These are phyloP conservation scores for Cheirogaleus medius DNA, from an alignment of 2,113 vertebrate species.

Conservation along the genomic window DNA sequence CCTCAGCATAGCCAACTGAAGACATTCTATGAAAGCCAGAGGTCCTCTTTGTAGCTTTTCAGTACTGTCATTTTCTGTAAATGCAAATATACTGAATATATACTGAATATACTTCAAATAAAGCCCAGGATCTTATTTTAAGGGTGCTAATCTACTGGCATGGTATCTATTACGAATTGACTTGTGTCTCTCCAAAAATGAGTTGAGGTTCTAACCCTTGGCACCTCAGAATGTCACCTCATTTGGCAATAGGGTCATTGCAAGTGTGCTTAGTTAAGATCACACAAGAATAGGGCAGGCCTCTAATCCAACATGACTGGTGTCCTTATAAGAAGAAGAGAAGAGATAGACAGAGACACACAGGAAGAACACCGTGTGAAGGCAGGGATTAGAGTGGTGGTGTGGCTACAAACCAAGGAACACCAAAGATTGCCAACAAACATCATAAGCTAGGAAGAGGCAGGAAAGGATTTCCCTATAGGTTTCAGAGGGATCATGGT, in stretches of 20 bases:
- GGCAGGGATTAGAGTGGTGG: background rate
- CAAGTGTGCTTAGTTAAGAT: background rate
- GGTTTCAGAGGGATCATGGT: background rate
- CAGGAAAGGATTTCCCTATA: background rate
- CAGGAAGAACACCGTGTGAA: background rate
- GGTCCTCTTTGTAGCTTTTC: background rate
- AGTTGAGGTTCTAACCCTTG: background rate
- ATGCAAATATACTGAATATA: background rate
- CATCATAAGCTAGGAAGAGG: background rate
- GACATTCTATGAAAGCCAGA: background rate
- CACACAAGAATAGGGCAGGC: background rate
- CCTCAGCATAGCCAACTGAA: background rate
- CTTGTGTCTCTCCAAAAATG: background rate
- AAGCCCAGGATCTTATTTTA: background rate
- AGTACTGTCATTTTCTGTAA: background rate
- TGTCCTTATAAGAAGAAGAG: background rate
- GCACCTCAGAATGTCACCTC: background rate
- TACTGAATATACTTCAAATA: no score
- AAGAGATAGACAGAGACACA: background rate
- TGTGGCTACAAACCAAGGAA: background rate
- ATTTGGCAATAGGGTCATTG: background rate
- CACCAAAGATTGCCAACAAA: background rate
- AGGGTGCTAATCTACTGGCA: background rate
- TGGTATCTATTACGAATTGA: background rate
- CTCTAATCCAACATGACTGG: background rate